Conservation (phyloP, 2,797 vertebrate species). For the Coregonus sp. region DNA sequence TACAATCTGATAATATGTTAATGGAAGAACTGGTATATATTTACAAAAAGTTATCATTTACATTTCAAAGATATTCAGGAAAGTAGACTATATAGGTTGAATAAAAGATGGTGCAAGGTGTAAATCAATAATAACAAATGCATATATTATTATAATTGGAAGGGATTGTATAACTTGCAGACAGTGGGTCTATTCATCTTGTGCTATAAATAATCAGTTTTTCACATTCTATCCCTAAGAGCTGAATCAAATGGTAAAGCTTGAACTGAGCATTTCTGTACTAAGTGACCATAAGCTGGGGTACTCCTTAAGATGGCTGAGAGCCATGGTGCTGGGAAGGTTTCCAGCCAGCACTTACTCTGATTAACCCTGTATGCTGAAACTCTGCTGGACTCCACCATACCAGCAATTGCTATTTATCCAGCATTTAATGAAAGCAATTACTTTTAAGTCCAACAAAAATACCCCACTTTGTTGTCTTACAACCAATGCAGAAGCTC, state of each 20-base stretch:
- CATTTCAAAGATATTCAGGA: neutral
- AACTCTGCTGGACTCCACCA: conserved; percentile 93
- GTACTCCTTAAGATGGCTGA: conserved; percentile 70
- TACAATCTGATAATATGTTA: neutral
- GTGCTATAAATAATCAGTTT: neutral
- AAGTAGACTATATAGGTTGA: neutral
- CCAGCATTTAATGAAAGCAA: conserved; percentile 94
- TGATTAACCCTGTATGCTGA: conserved; percentile 96
- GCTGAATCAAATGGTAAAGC: conserved; percentile 25
- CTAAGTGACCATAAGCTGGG: conserved; percentile 44
- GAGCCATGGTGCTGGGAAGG: conserved; percentile 88
- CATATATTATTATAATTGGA: neutral
- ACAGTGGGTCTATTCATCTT: neutral
- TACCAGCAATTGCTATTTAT: conserved; percentile 95
- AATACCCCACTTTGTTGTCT: conserved; percentile 82
- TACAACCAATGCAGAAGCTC: conserved; percentile 76
- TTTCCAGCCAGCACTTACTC: conserved; percentile 86
- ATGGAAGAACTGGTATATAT: neutral
- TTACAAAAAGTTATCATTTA: neutral
- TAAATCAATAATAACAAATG: neutral
- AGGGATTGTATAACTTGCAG: neutral
- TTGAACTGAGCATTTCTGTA: conserved; percentile 40
- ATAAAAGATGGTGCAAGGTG: neutral
- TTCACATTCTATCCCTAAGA: conserved; percentile 9
- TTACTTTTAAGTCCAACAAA: conserved; percentile 88